phyloP scores from a whole-genome alignment of 2,113 vertebrate genomes.

The Eidolon helvum region DNA sequence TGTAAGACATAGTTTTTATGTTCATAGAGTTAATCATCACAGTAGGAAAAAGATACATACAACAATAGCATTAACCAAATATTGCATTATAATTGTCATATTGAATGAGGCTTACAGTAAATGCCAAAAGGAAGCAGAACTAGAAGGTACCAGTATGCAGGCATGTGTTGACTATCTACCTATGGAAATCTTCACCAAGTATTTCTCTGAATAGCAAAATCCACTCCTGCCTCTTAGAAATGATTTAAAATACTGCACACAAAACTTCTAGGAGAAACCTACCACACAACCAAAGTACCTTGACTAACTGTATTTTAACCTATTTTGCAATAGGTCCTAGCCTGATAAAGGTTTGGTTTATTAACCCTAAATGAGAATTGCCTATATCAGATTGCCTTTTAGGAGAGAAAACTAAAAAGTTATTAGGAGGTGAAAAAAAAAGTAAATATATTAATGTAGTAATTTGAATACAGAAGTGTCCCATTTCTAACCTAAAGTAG shows the following conservation, averaged over 20 bases:
- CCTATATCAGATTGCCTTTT: background rate
- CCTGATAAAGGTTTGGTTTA: background rate
- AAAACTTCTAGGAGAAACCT: background rate
- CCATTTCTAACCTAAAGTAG: background rate
- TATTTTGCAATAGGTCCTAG: background rate
- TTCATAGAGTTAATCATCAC: background rate
- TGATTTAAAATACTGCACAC: background rate
- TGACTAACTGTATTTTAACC: background rate
- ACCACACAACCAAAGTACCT: background rate
- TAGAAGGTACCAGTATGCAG: background rate
- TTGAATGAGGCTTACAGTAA: background rate
- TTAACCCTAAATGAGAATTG: background rate
- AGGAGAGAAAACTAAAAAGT: background rate
- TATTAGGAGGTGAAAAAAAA: background rate
- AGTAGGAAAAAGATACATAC: background rate
- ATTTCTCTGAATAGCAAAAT: background rate
- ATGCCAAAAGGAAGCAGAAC: background rate
- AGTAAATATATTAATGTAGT: background rate
- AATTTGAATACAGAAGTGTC: background rate
- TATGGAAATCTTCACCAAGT: background rate
- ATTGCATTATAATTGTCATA: background rate
- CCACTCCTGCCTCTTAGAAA: background rate
- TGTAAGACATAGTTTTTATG: background rate
- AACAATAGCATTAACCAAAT: background rate
- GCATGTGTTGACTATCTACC: background rate